Evolutionary conservation across 2,888 invertebrate species (phyloP).

Genomic region (Sussaba pulchella): DNA sequence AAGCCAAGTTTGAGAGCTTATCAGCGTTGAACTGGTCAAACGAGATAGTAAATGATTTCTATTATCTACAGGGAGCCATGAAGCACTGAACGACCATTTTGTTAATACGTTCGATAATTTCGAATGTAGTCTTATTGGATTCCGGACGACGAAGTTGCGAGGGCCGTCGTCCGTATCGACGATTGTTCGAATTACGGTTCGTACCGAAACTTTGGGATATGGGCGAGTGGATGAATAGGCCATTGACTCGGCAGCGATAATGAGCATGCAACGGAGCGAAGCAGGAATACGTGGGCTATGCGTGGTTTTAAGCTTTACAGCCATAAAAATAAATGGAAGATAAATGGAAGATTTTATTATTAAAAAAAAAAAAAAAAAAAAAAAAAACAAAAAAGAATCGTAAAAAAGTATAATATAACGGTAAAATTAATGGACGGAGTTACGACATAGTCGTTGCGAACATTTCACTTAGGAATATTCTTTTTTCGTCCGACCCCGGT

Average conservation of each 20-base stretch:
- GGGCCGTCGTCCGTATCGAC: constrained; percentile 8
- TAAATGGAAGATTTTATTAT: constrained; percentile 64
- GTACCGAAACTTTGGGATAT: constrained; percentile 25
- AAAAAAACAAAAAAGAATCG: constrained; percentile 40
- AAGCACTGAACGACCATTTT: constrained; percentile 38
- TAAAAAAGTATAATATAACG: constrained; percentile 39
- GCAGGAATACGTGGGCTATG: neutral
- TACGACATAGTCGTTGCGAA: constrained; percentile 19
- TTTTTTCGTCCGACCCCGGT: neutral
- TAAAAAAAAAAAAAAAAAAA: constrained; percentile 36
- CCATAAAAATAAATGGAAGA: constrained; percentile 58
- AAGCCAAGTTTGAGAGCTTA: constrained; percentile 57
- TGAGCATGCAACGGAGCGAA: neutral
- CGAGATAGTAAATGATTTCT: constrained; percentile 64
- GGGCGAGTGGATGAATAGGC: constrained; percentile 48
- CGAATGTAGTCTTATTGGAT: no score
- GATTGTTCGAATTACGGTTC: constrained; percentile 5
- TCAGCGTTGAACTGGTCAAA: constrained; percentile 71
- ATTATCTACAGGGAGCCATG: constrained; percentile 23
- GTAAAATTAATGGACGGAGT: constrained; percentile 61
- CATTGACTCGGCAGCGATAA: constrained; percentile 61
- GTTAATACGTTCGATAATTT: constrained; percentile 14
- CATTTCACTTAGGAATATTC: constrained; percentile 51
- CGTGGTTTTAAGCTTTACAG: constrained; percentile 13
- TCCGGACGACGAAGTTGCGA: no score